A percentile compares a stretch with the other conserved stretches of the same genome.
Conservation (phyloP, 2,888 invertebrate species). For the Perizoma flavofasciatum region DNA sequence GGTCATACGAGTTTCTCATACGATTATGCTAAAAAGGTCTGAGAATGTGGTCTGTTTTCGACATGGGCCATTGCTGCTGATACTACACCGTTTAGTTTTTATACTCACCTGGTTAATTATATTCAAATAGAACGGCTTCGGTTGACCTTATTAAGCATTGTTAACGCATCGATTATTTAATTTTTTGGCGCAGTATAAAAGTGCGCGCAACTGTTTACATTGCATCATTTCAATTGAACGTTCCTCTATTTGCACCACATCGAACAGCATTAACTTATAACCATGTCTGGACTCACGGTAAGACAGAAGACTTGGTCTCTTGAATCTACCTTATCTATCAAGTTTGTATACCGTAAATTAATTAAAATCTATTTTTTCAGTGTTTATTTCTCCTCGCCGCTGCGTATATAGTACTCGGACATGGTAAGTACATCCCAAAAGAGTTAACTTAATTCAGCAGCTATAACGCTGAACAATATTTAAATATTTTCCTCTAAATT, state of each 20-base stretch:
- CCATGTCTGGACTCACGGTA: constrained; percentile 79
- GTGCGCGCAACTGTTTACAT: constrained; percentile 62
- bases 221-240: constrained; percentile 59
- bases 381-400: constrained; percentile 76
- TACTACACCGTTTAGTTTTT: constrained; percentile 50
- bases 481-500: too few species aligned
- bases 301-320: constrained; percentile 29
- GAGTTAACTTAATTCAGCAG: background rate
- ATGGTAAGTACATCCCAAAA: constrained; percentile 52
- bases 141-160: constrained; percentile 69
- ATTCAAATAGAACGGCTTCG: constrained; percentile 75
- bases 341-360: background rate
- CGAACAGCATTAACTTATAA: constrained; percentile 31
- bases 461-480: too few species aligned
- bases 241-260: constrained; percentile 47
- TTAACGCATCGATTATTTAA: constrained; percentile 74
- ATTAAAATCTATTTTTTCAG: constrained; percentile 46
- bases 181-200: constrained; percentile 77
- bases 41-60: constrained; percentile 18
- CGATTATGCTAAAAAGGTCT: background rate
- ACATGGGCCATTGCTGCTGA: constrained; percentile 17
- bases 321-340: too few species aligned
- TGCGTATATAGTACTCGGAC: constrained; percentile 70
- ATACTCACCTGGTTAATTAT: constrained; percentile 60
- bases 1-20: too few species aligned